Evolutionary conservation across 2,113 vertebrate genomes (phyloP).

Genomic region (Macheiramphus alcinus): DNA sequence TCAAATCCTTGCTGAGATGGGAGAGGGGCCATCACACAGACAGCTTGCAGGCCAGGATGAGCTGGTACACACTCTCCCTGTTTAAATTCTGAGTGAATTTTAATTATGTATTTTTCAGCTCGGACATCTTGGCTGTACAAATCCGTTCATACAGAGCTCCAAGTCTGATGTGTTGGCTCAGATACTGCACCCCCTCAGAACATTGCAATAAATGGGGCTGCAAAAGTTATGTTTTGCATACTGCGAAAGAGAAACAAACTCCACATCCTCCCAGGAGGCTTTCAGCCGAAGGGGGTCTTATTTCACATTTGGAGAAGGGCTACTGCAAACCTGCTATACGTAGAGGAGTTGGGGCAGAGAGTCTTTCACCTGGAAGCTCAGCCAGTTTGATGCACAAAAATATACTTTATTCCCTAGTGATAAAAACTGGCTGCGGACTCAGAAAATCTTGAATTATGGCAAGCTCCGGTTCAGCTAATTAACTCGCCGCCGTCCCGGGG

Average conservation of each 20-base stretch:
- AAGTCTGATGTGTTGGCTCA: neutral
- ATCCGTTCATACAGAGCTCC: neutral
- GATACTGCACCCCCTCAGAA: fast-evolving
- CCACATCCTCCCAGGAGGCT: neutral
- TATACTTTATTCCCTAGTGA: neutral
- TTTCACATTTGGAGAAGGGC: neutral
- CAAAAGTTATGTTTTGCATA: neutral
- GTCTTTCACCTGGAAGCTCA: neutral
- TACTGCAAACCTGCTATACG: neutral
- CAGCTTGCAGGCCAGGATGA: neutral
- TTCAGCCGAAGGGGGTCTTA: fast-evolving
- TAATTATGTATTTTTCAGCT: neutral
- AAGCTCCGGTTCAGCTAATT: neutral
- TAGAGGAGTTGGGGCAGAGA: neutral
- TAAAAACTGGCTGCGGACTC: neutral
- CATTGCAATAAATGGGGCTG: neutral
- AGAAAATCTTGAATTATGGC: neutral
- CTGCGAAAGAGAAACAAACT: fast-evolving
- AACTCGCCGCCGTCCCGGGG: fast-evolving
- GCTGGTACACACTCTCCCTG: neutral
- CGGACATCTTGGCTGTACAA: fast-evolving
- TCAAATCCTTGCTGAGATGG: neutral
- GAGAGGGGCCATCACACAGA: neutral
- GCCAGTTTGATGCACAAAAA: neutral
- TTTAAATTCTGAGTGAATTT: neutral